Percentiles rank a stretch among this genome's conserved stretches.
These are phyloP conservation scores for Leptopilina myrica DNA, from an alignment of 2,888 invertebrate genomes.

Conservation along the genomic window DNA sequence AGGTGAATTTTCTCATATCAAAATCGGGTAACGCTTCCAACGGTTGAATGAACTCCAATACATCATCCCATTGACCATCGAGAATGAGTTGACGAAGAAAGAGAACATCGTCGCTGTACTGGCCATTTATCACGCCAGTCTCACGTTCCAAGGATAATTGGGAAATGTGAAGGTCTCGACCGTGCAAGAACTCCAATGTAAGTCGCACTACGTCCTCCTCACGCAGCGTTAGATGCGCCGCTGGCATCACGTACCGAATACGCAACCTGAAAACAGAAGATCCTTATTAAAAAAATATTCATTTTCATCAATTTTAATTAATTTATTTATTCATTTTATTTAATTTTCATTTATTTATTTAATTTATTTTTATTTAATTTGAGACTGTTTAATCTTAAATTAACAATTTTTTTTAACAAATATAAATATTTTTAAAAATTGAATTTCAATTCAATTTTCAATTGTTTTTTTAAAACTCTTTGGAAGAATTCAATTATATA, in stretches of 20 bases:
- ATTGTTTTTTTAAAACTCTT: no score
- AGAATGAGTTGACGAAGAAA: constrained; percentile 96
- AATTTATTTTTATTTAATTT: no score
- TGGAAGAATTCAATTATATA: no score
- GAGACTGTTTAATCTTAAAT: no score
- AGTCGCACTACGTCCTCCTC: constrained; percentile 94
- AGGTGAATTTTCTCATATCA: constrained; percentile 90
- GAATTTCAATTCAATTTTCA: no score
- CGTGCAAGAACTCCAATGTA: constrained; percentile 90
- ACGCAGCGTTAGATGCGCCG: constrained; percentile 89
- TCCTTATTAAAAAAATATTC: constrained; percentile 26
- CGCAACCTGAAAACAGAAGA: constrained; percentile 70
- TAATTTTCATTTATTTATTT: no score
- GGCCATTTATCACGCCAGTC: constrained; percentile 95
- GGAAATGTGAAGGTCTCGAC: constrained; percentile 94
- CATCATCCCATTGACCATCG: constrained; percentile 99
- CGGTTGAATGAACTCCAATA: constrained; percentile 96
- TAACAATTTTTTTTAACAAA: no score
- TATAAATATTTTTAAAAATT: no score
- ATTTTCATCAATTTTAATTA: no score
- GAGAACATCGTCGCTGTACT: constrained; percentile 94
- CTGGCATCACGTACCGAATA: constrained; percentile 84
- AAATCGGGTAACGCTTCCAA: constrained; percentile 89
- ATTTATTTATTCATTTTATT: no score
- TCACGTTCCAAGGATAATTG: constrained; percentile 94